Base-by-base conservation (phyloP, 2,797 vertebrate genomes). In the Erpetoichthys calabaricus region DNA sequence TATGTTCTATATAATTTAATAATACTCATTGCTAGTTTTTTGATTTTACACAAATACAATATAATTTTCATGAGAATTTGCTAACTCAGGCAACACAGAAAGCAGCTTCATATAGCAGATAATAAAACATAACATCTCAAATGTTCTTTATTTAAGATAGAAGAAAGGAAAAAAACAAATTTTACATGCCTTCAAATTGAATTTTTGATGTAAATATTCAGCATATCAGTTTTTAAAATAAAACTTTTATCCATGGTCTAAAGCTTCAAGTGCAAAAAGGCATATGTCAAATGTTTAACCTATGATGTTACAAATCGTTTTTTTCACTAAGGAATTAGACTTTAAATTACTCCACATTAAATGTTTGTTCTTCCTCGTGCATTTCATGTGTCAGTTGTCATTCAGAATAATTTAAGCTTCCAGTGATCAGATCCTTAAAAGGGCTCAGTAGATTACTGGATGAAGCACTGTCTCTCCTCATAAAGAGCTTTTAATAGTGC, bases 301-400 rank as follows among this genome's bases (percentile, higher is more conserved):
- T 73, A 75, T 66, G 76, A 73, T 75, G 65, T 69, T 73, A 58
- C 61, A 65, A 72, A 68, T 63, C 60, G 71, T 68, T 70, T 72
- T 68, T 63, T 66, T 63, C 57, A 47, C 65, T 68, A 68, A 64
- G 64, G 67, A 63, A 57, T 60, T 70, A 67, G 72, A 68, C 68
- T 67, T 67, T 63, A 58, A 70, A 70, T 70, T 68, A 70, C 68
- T 65, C 62, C 61, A 60, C 73, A 63, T 53, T 61, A 76, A 75
- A 70, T 70, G 73, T 64, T 67, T 62, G 55, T 61, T 72, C 65
- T 68, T 72, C 73, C 65, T 68, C 68, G 74, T 67, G 68, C 70
- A 62, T 64, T 66, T 72, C 73, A 72, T 60, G 45, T 65, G 70
- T 70, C 75, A 70, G 67, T 72, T 74, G 78, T 69, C 76, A 71